A percentile compares a stretch with the other conserved stretches of the same genome.
phyloP scores from a whole-genome alignment of 2,888 invertebrate genomes.

The Raillietiella orientalis region DNA sequence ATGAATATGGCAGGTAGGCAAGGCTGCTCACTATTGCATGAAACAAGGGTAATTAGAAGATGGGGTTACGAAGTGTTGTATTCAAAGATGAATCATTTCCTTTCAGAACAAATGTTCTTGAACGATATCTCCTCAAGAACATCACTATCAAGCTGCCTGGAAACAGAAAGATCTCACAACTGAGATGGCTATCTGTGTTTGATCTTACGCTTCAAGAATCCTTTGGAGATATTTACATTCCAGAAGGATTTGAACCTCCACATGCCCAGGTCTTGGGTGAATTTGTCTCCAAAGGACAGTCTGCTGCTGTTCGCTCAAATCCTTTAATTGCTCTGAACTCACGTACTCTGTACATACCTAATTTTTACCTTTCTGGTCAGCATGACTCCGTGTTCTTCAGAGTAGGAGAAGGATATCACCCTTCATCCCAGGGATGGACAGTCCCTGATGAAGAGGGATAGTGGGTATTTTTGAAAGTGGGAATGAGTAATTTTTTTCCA shows the following conservation, averaged over 20 bases:
- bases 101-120: constrained; percentile 45
- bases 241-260: constrained; percentile 65
- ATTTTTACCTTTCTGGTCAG: constrained; percentile 17
- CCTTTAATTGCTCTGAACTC: constrained; percentile 43
- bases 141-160: constrained; percentile 49
- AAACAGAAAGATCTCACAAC: constrained; percentile 47
- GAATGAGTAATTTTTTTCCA: too few species aligned
- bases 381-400: constrained; percentile 30
- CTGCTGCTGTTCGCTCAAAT: constrained; percentile 31
- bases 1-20: constrained; percentile 46
- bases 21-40: constrained; percentile 6
- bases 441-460: constrained; percentile 74
- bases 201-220: constrained; percentile 44
- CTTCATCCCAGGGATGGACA: constrained; percentile 40
- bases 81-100: too few species aligned
- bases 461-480: too few species aligned
- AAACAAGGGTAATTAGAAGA: too few species aligned
- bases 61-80: too few species aligned
- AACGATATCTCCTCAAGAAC: constrained; percentile 53
- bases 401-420: constrained; percentile 62
- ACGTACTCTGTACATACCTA: constrained; percentile 35
- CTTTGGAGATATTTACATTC: constrained; percentile 61
- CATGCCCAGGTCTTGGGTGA: constrained; percentile 25
- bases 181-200: constrained; percentile 65
- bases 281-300: constrained; percentile 23